Evolutionary conservation across 2,888 invertebrate species (phyloP).

Genomic region (Sphaeridia pumilis): DNA sequence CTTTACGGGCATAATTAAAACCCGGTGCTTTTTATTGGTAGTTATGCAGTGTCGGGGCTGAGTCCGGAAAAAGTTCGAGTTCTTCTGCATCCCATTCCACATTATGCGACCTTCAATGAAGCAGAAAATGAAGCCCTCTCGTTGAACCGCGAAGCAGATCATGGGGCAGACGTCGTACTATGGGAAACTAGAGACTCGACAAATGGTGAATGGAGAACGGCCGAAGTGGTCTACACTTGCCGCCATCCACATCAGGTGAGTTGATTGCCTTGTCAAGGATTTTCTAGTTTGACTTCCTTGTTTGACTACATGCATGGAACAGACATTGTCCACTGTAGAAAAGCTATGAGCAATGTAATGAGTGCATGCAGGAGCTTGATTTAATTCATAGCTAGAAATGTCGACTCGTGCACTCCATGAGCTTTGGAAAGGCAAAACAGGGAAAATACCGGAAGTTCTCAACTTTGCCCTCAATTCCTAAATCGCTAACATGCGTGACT

Average conservation of each 20-base stretch:
- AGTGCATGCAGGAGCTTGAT: too few species aligned
- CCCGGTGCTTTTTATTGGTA: conserved; percentile 25
- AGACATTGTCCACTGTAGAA: too few species aligned
- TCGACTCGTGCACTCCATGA: too few species aligned
- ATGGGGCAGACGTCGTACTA: conserved; percentile 42
- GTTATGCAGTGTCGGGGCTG: conserved; percentile 46
- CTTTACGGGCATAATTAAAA: too few species aligned
- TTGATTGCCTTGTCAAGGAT: too few species aligned
- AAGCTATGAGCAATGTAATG: too few species aligned
- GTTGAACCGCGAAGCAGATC: conserved; percentile 36
- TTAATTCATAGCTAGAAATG: too few species aligned
- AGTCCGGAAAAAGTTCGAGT: conserved; percentile 47
- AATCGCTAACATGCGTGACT: conserved; percentile 16
- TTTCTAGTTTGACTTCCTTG: too few species aligned
- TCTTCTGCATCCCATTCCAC: conserved; percentile 41
- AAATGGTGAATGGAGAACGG: conserved; percentile 45
- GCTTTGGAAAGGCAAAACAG: too few species aligned
- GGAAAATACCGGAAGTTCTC: conserved; percentile 9
- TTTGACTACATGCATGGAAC: too few species aligned
- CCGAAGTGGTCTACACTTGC: conserved; percentile 47
- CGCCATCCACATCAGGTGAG: conserved; percentile 45
- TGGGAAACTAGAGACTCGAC: conserved; percentile 47
- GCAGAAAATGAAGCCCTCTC: conserved; percentile 30
- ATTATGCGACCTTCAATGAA: conserved; percentile 22
- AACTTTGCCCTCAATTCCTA: conserved; percentile 15